Evolutionary conservation across 2,113 vertebrate genomes (phyloP).

Genomic region (Typhlomys cinereus): DNA sequence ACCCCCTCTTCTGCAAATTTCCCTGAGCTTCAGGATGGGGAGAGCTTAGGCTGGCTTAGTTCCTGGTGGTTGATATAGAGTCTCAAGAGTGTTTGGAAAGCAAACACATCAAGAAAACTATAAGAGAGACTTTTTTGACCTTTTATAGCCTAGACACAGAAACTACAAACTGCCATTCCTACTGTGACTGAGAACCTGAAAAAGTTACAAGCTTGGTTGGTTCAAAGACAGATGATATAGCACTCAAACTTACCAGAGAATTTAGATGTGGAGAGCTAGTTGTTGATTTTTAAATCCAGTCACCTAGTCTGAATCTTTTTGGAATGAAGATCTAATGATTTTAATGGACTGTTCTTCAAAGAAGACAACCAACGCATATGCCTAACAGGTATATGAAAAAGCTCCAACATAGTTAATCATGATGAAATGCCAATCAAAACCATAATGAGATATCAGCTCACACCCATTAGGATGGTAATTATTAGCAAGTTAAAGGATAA

Average conservation of each 20-base stretch:
- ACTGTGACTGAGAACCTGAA: background rate
- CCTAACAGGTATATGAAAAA: background rate
- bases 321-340: background rate
- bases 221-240: background rate
- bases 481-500: background rate
- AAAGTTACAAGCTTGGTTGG: background rate
- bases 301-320: too few relatives aligned
- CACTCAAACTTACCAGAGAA: background rate
- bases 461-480: background rate
- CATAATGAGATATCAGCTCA: too few relatives aligned
- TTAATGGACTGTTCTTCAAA: background rate
- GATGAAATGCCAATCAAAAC: background rate
- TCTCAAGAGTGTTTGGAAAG: too few relatives aligned
- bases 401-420: background rate
- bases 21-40: too few relatives aligned
- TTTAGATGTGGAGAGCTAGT: too few relatives aligned
- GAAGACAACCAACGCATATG: background rate
- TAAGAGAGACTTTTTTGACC: background rate
- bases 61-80: too few relatives aligned
- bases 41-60: too few relatives aligned
- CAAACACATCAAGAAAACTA: too few relatives aligned
- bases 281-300: too few relatives aligned
- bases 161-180: background rate
- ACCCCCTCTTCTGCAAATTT: too few relatives aligned
- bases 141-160: too few relatives aligned